Evolutionary conservation across 1,140 invertebrate genomes (phyloP).

Genomic region (Penaeus vannamei): DNA sequence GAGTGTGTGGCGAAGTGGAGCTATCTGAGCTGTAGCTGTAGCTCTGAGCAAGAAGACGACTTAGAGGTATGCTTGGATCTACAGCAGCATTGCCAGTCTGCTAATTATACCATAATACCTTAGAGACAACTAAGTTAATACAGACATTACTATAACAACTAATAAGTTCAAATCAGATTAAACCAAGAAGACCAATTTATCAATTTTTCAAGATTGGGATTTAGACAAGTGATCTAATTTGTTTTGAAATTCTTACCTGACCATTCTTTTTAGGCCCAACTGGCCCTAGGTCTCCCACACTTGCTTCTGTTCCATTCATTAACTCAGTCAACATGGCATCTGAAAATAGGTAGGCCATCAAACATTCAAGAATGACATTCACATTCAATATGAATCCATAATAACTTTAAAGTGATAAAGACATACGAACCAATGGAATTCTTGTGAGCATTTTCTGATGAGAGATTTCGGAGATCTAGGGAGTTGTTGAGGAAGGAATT

Average conservation of each 20-base stretch:
- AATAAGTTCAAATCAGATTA: no score
- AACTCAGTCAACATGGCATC: not conserved
- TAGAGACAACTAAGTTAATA: not conserved
- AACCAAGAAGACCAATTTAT: no score
- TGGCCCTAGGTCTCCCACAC: not conserved
- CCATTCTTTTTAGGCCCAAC: not conserved
- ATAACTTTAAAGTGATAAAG: slow-evolving; percentile 71
- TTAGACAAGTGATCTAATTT: not conserved
- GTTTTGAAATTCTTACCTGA: not conserved
- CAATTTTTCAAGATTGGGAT: not conserved
- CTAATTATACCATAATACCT: not conserved
- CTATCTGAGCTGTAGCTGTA: slow-evolving; percentile 59
- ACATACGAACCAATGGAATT: slow-evolving; percentile 32
- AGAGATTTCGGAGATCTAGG: slow-evolving; percentile 70
- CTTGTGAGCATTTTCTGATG: slow-evolving; percentile 31
- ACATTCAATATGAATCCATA: slow-evolving; percentile 74
- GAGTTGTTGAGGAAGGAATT: slow-evolving; percentile 73
- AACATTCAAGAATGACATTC: not conserved
- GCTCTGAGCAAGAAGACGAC: slow-evolving; percentile 52
- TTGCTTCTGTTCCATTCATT: slow-evolving; percentile 13
- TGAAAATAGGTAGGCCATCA: not conserved
- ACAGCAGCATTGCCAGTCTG: slow-evolving; percentile 16
- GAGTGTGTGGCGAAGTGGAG: slow-evolving; percentile 39
- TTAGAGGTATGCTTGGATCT: slow-evolving; percentile 48
- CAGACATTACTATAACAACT: no score